phyloP scores from a whole-genome alignment of 53 echinoderm and acorn worm species.

The Luidia sarsii region DNA sequence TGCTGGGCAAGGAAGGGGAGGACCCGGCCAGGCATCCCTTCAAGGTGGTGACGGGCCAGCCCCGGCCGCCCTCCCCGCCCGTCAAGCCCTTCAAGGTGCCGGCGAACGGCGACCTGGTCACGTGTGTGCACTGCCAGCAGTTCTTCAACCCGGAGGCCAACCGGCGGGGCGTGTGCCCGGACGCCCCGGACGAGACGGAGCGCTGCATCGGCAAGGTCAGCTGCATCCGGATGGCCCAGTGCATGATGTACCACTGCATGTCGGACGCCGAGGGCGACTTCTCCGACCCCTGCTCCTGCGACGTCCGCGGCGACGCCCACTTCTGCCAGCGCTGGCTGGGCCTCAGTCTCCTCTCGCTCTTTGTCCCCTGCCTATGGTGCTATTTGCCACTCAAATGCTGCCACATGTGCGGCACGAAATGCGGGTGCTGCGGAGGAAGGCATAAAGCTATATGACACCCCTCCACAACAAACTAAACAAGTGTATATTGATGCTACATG shows the following conservation, averaged over 20 bases:
- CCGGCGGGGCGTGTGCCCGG: constrained; percentile 82
- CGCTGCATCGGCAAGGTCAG: constrained; percentile 73
- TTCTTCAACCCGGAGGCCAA: constrained; percentile 85
- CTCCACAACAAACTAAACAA: background rate
- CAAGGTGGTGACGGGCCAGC: constrained; percentile 84
- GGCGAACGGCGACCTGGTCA: constrained; percentile 47
- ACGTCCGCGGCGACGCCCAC: constrained; percentile 57
- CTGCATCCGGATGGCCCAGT: constrained; percentile 77
- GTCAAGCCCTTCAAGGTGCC: constrained; percentile 61
- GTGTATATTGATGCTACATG: constrained; percentile 54
- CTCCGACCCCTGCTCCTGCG: constrained; percentile 89
- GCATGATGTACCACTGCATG: constrained; percentile 93
- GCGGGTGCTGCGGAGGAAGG: constrained; percentile 94
- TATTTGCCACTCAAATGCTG: constrained; percentile 91
- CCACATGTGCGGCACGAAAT: constrained; percentile 93
- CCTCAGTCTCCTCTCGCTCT: constrained; percentile 79
- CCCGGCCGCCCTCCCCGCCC: constrained; percentile 77
- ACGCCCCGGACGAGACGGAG: constrained; percentile 82
- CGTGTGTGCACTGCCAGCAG: constrained; percentile 89
- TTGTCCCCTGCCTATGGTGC: constrained; percentile 98
- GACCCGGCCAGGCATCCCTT: constrained; percentile 64
- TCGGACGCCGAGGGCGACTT: constrained; percentile 88
- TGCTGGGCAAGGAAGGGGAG: constrained; percentile 64
- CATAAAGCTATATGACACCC: constrained; percentile 90
- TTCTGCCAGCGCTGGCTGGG: constrained; percentile 92